Evolutionary conservation across 2,888 invertebrate genomes (phyloP), one percentile per base, ranked within the genome.

Genomic region (Polydrusus pterygomalis): DNA sequence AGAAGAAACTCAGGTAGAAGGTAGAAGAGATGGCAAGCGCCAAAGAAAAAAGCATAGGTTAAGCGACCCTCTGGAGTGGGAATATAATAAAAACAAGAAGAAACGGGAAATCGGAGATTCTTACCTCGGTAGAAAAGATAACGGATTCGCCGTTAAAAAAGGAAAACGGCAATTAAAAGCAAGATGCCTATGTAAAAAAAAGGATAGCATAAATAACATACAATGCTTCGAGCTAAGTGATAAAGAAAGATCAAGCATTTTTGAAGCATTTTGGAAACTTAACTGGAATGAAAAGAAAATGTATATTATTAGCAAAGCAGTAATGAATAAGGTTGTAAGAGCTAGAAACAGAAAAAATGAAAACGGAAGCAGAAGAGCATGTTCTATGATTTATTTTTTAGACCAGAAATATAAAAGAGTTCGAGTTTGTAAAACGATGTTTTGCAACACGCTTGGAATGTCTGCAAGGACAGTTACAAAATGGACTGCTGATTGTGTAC

Each of bases 361-460:
- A 17, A 45, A 63, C 17, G 45, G 18, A 43, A 63, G 45, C 45
- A 63, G 63, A 40, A 63, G 63, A 63, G 20, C 63, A 63, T 43
- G 43, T 38, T 63, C 40, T 45, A 40, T 43, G 7, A 40, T 20
- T 10, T 60, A 60, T 60, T 60, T 60, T 30, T 17, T 60, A 30
- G 30, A 60, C 60, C 17, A 63, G 18, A 63, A 70, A 70, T 18
- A 20, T 60, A 45, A 60, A 70, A n/a, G 62, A 30, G 30, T 70
- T 43, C 40, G 70, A 60, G 62, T 70, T 62, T 65, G 72, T 64
- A 38, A 72, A 51, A 43, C 20, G 13, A 70, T 60, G 65, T 72
- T 65, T 56, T 72, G 56, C 20, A 65, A 72, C 65, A 72, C 72
- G 40, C 64, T 72, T 15, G 72, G 72, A 65, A 20, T 72, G 25